Percentiles rank a stretch among this genome's conserved stretches.
Conservation (phyloP, 2,888 invertebrate species). For the Heteromyza rotundicornis region DNA sequence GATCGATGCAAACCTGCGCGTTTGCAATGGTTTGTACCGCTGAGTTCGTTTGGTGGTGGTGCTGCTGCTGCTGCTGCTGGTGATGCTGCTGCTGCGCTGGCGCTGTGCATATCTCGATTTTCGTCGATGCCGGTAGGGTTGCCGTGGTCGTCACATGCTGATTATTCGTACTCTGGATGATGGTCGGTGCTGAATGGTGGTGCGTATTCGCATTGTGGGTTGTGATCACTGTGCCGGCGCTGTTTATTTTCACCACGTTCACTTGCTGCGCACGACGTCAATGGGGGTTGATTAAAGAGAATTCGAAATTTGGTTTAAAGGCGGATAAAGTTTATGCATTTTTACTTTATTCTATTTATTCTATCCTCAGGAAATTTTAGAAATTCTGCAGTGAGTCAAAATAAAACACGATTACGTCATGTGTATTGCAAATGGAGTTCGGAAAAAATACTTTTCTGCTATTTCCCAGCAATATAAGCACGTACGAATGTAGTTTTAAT, state of each 20-base stretch:
- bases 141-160: conserved; percentile 56
- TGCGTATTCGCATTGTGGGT: conserved; percentile 49
- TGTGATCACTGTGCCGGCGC: conserved; percentile 59
- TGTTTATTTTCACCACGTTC: conserved; percentile 62
- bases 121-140: conserved; percentile 55
- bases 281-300: neutral
- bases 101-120: conserved; percentile 60
- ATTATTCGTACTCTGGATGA: conserved; percentile 59
- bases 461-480: no score
- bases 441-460: no score
- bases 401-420: no score
- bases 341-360: no score
- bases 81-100: conserved; percentile 39
- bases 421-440: no score
- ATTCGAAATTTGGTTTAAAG: neutral
- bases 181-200: conserved; percentile 50
- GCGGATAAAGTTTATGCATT: no score
- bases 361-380: no score
- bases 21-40: conserved; percentile 61
- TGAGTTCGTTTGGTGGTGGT: conserved; percentile 36
- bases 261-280: conserved; percentile 54
- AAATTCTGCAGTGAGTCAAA: no score
- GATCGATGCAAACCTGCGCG: conserved; percentile 81
- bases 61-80: conserved; percentile 28
- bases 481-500: no score